phyloP scores from a whole-genome alignment of 2,113 vertebrate genomes.

The Pitta sordida region DNA sequence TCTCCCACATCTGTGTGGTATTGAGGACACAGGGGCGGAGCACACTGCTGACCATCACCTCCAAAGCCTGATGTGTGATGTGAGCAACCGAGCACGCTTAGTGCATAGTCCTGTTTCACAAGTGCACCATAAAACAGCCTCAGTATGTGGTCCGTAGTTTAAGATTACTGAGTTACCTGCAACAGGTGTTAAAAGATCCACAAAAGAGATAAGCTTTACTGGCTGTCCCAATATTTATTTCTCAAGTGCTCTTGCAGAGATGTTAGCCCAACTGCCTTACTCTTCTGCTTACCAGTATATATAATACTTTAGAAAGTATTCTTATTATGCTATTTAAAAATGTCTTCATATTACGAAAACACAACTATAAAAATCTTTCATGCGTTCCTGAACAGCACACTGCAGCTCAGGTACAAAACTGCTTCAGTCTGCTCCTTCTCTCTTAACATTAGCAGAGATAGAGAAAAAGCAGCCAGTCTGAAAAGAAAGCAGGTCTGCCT shows the following conservation, averaged over 20 bases:
- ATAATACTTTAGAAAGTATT: background rate
- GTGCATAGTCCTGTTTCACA: background rate
- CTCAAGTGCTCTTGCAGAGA: background rate
- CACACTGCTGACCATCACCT: accelerated
- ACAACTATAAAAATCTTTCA: background rate
- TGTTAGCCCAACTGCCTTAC: background rate
- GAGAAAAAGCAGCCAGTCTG: background rate
- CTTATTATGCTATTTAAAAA: background rate
- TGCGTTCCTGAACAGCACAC: no score
- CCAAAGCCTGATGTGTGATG: background rate
- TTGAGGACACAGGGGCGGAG: no score
- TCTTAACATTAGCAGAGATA: background rate
- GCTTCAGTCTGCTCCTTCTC: background rate
- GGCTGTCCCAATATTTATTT: background rate
- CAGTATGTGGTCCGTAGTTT: background rate
- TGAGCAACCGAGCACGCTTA: background rate
- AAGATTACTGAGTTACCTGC: background rate
- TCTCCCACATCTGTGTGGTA: background rate
- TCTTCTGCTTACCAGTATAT: background rate
- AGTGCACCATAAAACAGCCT: background rate
- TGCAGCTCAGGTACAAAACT: background rate
- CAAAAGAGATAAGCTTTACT: background rate
- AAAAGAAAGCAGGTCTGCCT: background rate
- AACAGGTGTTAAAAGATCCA: background rate
- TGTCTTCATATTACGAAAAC: background rate